A percentile compares a stretch with the other conserved stretches of the same genome.
Evolutionary conservation across 2,797 vertebrate genomes (phyloP).

Genomic region (Myotis daubentonii): DNA sequence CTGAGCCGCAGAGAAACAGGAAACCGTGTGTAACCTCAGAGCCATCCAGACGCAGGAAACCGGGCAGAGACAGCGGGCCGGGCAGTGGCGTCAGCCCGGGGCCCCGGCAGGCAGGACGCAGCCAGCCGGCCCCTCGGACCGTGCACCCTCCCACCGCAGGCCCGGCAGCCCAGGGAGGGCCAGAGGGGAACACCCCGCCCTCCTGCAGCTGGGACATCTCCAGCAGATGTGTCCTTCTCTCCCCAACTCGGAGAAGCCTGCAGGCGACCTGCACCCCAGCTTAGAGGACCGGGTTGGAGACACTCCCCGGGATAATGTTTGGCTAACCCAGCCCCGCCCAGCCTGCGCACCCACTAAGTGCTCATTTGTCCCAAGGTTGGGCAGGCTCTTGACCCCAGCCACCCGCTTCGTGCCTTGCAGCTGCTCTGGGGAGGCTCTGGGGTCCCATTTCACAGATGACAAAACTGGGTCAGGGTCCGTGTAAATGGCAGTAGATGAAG

Average conservation of each 20-base stretch:
- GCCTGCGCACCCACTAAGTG: fast-evolving
- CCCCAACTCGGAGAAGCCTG: not conserved
- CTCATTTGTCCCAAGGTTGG: not conserved
- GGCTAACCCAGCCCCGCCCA: not conserved
- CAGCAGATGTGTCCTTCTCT: not conserved
- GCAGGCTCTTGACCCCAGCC: no score
- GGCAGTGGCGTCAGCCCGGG: conserved; percentile 75
- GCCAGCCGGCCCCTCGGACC: not conserved
- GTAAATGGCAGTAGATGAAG: no score
- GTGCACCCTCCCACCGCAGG: not conserved
- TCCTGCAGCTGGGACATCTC: not conserved
- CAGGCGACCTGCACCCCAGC: fast-evolving
- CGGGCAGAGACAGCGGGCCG: conserved; percentile 84
- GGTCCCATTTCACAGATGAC: not conserved
- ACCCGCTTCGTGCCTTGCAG: fast-evolving
- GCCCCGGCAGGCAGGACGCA: conserved; percentile 36
- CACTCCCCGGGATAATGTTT: fast-evolving
- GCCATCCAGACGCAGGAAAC: conserved; percentile 88
- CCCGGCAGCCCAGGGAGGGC: not conserved
- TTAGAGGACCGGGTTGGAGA: not conserved
- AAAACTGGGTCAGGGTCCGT: not conserved
- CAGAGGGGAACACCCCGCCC: no score
- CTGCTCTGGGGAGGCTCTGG: not conserved
- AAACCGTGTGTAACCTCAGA: conserved; percentile 87
- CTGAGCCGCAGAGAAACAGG: conserved; percentile 86